Percentiles rank a stretch among this genome's conserved stretches.
phyloP scores from a whole-genome alignment of 2,888 invertebrate genomes.

The Thyatira batis region DNA sequence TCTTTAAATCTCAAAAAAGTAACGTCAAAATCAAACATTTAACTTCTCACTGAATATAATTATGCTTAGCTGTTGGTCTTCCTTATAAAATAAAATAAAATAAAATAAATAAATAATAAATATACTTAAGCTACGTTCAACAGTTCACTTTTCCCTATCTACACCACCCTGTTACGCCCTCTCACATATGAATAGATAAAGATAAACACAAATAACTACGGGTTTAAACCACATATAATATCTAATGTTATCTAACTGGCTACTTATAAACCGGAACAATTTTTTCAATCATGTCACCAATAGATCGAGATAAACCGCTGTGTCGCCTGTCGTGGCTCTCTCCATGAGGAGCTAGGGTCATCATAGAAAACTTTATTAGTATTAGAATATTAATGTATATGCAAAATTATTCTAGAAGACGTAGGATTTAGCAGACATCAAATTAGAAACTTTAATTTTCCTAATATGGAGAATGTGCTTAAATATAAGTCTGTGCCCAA shows the following conservation, averaged over 20 bases:
- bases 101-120: too few relatives aligned
- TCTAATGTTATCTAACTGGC: slow-evolving; percentile 2
- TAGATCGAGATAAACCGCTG: slow-evolving; percentile 16
- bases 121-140: too few relatives aligned
- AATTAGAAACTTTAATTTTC: too few relatives aligned
- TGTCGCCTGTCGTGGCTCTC: slow-evolving; percentile 15
- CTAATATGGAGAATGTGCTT: too few relatives aligned
- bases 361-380: not conserved
- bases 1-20: too few relatives aligned
- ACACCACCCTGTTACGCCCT: not conserved
- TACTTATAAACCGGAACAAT: slow-evolving; percentile 3
- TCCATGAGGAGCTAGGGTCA: not conserved
- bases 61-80: too few relatives aligned
- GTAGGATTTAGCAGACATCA: too few relatives aligned
- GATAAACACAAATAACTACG: not conserved
- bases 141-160: not conserved
- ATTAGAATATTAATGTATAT: not conserved
- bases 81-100: too few relatives aligned
- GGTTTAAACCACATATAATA: not conserved
- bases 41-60: too few relatives aligned
- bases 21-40: too few relatives aligned
- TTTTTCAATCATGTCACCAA: slow-evolving; percentile 6
- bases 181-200: not conserved
- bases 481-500: too few relatives aligned
- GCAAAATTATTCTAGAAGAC: too few relatives aligned